Conservation (phyloP, 2,113 vertebrate species). For the Tragelaphus scriptus region DNA sequence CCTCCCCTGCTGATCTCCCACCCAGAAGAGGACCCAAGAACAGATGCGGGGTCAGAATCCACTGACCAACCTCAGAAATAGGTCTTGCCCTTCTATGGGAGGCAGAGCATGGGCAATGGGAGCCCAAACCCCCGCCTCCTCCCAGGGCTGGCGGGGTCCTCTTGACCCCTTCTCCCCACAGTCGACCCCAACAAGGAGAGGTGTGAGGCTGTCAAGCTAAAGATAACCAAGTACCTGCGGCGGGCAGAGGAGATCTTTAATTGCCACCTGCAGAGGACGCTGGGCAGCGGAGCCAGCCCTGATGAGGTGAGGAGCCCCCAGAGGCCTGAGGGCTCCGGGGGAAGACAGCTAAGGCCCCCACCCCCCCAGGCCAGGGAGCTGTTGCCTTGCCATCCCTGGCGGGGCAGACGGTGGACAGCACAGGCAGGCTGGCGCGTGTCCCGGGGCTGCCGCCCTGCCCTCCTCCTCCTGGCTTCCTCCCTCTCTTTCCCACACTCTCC, state of each 20-base stretch:
- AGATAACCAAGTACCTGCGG: slow-evolving; percentile 95
- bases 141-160: background rate
- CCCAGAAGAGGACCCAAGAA: background rate
- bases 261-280: slow-evolving; percentile 91
- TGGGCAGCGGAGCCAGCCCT: slow-evolving; percentile 77
- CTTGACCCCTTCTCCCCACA: slow-evolving; percentile 57
- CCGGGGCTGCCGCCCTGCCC: too few relatives aligned
- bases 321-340: background rate
- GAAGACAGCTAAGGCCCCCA: background rate
- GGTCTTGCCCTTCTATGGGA: background rate
- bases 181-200: slow-evolving; percentile 97
- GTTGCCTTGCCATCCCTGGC: background rate
- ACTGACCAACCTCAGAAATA: background rate
- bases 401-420: background rate
- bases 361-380: too few relatives aligned
- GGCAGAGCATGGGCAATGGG: background rate
- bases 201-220: slow-evolving; percentile 94
- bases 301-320: slow-evolving; percentile 79
- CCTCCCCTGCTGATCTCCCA: background rate
- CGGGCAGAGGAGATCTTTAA: slow-evolving; percentile 98
- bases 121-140: background rate
- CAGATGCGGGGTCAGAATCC: background rate
- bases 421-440: rapidly evolving
- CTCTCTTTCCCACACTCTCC: background rate
- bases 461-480: background rate